phyloP scores from a whole-genome alignment of 2,113 vertebrate species.

The Oplegnathus fasciatus region DNA sequence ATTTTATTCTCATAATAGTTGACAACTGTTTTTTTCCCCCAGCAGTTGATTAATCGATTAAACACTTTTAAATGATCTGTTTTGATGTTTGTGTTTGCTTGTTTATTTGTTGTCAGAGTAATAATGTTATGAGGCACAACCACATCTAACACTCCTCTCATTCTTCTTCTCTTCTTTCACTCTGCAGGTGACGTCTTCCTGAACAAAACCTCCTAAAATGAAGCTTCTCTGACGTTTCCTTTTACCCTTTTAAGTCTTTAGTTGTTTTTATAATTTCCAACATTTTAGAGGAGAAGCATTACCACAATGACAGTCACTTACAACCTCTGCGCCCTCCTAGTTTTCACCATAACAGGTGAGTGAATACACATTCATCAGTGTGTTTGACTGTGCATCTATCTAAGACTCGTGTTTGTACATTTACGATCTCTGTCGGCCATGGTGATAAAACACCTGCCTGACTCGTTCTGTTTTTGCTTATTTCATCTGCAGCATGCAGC shows the following conservation, averaged over 20 bases:
- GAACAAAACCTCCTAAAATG: constrained; percentile 64
- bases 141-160: accelerated
- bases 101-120: neutral
- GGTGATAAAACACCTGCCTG: constrained; percentile 1
- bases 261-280: constrained; percentile 26
- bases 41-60: too few species aligned
- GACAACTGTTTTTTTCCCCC: too few species aligned
- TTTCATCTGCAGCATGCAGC: constrained; percentile 67
- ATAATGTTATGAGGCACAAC: neutral
- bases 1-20: neutral
- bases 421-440: neutral
- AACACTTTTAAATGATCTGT: neutral
- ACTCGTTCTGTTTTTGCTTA: constrained; percentile 25
- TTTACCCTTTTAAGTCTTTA: constrained; percentile 32
- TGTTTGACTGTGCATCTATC: neutral
- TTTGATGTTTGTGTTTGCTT: neutral
- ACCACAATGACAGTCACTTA: constrained; percentile 69
- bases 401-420: constrained; percentile 28
- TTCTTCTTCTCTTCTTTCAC: constrained; percentile 2
- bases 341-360: constrained; percentile 75
- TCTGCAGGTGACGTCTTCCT: constrained; percentile 71
- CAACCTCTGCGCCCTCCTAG: constrained; percentile 57
- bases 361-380: neutral
- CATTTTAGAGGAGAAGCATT: constrained; percentile 23
- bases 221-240: constrained; percentile 57